Percentiles rank a stretch among this genome's conserved stretches.
phyloP scores from a whole-genome alignment of 2,113 vertebrate genomes.

The Emydura subglobosa region DNA sequence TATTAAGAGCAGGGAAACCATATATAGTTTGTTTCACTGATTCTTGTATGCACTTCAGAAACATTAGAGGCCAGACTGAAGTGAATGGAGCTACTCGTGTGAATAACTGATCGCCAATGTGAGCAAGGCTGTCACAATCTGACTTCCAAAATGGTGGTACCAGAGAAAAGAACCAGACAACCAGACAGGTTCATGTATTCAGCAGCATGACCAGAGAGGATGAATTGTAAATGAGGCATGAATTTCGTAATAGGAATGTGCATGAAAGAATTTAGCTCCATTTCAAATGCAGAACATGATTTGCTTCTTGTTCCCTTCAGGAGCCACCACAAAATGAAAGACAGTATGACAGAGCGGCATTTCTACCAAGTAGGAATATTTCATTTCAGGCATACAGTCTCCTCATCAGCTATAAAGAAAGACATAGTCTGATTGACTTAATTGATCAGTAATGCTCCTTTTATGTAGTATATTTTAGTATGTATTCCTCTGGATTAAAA shows the following conservation, averaged over 20 bases:
- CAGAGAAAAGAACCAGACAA: neutral
- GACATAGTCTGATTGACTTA: neutral
- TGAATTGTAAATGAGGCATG: slow-evolving; percentile 3
- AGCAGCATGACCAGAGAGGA: neutral
- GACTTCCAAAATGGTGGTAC: rapidly evolving
- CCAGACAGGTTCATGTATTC: neutral
- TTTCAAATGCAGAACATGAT: neutral
- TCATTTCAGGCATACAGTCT: neutral
- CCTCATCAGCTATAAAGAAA: neutral
- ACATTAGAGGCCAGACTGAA: neutral
- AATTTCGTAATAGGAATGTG: neutral
- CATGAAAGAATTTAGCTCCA: neutral
- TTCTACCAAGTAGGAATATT: neutral
- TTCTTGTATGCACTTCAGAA: neutral
- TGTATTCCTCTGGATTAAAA: slow-evolving; percentile 7
- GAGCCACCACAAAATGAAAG: neutral
- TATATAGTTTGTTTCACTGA: neutral
- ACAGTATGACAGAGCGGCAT: neutral
- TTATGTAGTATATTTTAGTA: neutral
- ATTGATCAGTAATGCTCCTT: slow-evolving; percentile 8
- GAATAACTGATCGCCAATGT: neutral
- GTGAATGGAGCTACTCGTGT: neutral
- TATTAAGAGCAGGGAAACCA: neutral
- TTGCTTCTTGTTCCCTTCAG: neutral
- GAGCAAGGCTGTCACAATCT: neutral